Evolutionary conservation across 2,888 invertebrate species (phyloP), one percentile per base, ranked within the genome.

Genomic region (Drosophila tripunctata): DNA sequence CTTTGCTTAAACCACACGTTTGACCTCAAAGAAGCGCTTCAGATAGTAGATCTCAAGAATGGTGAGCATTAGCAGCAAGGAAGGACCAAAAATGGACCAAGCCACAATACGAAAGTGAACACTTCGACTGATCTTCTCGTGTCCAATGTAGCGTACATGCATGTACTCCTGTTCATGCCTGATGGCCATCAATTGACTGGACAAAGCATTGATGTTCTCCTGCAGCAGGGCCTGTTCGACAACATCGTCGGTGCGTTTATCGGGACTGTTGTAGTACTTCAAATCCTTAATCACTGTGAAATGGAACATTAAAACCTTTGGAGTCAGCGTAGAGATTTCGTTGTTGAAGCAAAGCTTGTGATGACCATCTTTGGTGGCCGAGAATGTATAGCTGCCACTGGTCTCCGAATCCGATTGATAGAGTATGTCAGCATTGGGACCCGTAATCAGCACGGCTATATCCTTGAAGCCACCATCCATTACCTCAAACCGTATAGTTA

Each of bases 381-480:
- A n/a, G 2, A 84, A 84, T 0, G 85, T 87, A 1, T 66, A 67
- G 30, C 70, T 66, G 44, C 88, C 88, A 2, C 47, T 41, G 2
- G 66, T 54, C 21, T 88, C 84, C 40, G 58, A 33, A 0, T 64
- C 57, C 2, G 67, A 27, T 0, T 63, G 21, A 10, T 50, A 54
- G 3, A 84, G 44, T 0, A 3, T 22, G 0, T 72, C 65, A 1
- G 50, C 22, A 0, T 56, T 22, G 0, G 83, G 88, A 0, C 38
- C 88, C 0, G 55, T 4, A 2, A 84, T 71, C 3, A 36, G 22
- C 4, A 84, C 45, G 0, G 35, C 72, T 17, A 84, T 70, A 12
- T 84, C 83, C 61, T 70, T 77, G 33, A 84, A 84, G 17, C 83
- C 83, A 2, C 83, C 83, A 0, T 84, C 83, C 85, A 84, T 81